These are phyloP conservation scores for Balanococcus diminutus DNA, from an alignment of 2,888 invertebrate species.

Conservation along the genomic window DNA sequence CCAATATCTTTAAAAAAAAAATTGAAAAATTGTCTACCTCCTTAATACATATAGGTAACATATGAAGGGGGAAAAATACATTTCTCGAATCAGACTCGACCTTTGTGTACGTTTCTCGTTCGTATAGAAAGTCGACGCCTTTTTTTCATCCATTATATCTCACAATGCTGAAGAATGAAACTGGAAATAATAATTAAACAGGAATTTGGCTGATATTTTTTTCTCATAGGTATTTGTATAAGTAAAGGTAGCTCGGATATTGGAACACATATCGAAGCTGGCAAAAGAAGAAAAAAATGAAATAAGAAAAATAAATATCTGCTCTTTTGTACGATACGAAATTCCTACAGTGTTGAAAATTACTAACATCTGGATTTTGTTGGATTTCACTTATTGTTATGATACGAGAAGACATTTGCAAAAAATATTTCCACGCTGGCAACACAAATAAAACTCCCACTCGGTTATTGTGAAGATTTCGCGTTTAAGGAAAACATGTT, in stretches of 20 bases:
- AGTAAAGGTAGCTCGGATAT: not conserved
- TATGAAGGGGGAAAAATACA: too few species aligned
- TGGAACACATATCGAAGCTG: not conserved
- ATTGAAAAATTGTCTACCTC: too few species aligned
- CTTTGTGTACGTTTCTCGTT: too few species aligned
- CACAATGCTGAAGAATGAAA: not conserved
- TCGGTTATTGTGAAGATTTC: constrained; percentile 26
- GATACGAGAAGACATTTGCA: constrained; percentile 18
- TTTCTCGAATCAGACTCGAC: too few species aligned
- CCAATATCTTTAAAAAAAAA: too few species aligned
- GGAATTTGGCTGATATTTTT: not conserved
- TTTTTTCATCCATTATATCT: not conserved
- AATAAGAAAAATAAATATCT: constrained; percentile 18
- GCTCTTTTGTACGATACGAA: not conserved
- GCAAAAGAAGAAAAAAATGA: not conserved
- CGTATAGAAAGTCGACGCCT: not conserved
- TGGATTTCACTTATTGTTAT: constrained; percentile 25
- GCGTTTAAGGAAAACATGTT: constrained; percentile 16
- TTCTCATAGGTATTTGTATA: not conserved
- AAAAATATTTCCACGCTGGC: not conserved
- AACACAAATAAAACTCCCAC: constrained; percentile 24
- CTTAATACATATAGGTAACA: too few species aligned
- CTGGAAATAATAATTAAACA: not conserved
- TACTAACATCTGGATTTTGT: constrained; percentile 35
- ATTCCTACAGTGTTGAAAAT: constrained; percentile 1